Percentiles rank a stretch among this genome's conserved stretches.
These are phyloP conservation scores for Eubasilissa splendida DNA, from an alignment of 2,888 invertebrate species.

Conservation along the genomic window DNA sequence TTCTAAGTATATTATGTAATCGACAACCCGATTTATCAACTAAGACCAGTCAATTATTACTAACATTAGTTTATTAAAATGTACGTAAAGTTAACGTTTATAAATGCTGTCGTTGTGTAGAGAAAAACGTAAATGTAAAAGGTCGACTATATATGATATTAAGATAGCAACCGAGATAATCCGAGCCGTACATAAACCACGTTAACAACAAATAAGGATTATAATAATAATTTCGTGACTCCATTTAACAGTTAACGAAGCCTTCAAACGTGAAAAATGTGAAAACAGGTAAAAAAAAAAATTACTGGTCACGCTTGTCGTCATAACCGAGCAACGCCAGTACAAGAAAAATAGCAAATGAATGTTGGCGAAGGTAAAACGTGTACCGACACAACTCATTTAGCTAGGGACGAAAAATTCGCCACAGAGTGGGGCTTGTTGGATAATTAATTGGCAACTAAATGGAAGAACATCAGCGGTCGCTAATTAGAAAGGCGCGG, in stretches of 20 bases:
- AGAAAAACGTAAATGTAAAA: slow-evolving; percentile 3
- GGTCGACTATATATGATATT: not conserved
- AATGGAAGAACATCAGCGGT: slow-evolving; percentile 1
- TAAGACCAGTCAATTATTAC: too few species aligned
- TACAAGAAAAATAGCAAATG: slow-evolving; percentile 1
- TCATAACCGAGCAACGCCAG: slow-evolving; percentile 2
- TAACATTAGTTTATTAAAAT: not conserved
- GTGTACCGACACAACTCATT: not conserved
- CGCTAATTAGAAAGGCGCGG: slow-evolving; percentile 12
- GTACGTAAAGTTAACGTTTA: not conserved
- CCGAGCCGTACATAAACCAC: not conserved
- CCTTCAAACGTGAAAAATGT: slow-evolving; percentile 4
- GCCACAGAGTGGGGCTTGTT: not conserved
- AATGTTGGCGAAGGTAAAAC: slow-evolving; percentile 1
- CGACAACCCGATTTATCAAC: too few species aligned
- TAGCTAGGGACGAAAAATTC: not conserved
- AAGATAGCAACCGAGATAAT: slow-evolving; percentile 7
- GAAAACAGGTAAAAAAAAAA: not conserved
- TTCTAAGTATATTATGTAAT: too few species aligned
- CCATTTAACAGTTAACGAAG: not conserved
- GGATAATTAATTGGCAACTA: slow-evolving; percentile 12
- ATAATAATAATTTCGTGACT: slow-evolving; percentile 6
- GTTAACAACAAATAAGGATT: slow-evolving; percentile 1
- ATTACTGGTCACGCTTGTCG: not conserved
- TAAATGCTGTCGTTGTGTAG: not conserved